Percentiles rank a stretch among this genome's conserved stretches.
These are phyloP conservation scores for Kryptolebias marmoratus DNA, from an alignment of 2,113 vertebrate genomes.

Conservation along the genomic window DNA sequence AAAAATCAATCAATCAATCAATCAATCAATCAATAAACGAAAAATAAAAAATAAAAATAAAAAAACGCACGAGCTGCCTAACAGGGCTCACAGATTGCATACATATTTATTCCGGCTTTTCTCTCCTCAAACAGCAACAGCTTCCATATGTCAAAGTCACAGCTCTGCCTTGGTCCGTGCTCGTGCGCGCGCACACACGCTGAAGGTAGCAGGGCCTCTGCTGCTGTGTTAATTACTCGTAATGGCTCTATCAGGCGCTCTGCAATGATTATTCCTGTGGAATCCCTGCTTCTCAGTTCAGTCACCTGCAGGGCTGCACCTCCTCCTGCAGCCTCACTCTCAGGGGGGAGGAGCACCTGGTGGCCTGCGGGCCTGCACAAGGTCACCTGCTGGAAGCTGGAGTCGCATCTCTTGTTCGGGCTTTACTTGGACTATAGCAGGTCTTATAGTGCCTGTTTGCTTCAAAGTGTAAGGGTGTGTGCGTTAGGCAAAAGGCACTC, in stretches of 20 bases:
- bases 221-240: conserved; percentile 75
- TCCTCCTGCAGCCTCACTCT: conserved; percentile 23
- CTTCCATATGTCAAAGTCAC: conserved; percentile 50
- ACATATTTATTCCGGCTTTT: conserved; percentile 14
- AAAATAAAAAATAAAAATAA: conserved; percentile 3
- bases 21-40: too few species aligned
- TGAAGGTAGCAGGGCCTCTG: conserved; percentile 44
- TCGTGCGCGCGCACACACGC: conserved; percentile 28
- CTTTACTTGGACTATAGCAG: not conserved
- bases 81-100: conserved; percentile 31
- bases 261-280: conserved; percentile 70
- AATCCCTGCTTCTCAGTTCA: conserved; percentile 54
- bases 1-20: not conserved
- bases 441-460: not conserved
- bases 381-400: conserved; percentile 50
- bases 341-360: conserved; percentile 20
- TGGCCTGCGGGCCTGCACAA: conserved; percentile 49
- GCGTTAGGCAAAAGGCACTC: too few species aligned
- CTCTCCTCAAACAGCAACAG: conserved; percentile 42
- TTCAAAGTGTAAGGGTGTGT: too few species aligned
- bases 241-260: conserved; percentile 71
- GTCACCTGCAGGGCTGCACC: conserved; percentile 52
- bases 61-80: conserved; percentile 13
- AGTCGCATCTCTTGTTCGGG: not conserved
- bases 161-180: conserved; percentile 1